Conservation (phyloP, 2,113 vertebrate species). For the Sminthopsis crassicaudata region DNA sequence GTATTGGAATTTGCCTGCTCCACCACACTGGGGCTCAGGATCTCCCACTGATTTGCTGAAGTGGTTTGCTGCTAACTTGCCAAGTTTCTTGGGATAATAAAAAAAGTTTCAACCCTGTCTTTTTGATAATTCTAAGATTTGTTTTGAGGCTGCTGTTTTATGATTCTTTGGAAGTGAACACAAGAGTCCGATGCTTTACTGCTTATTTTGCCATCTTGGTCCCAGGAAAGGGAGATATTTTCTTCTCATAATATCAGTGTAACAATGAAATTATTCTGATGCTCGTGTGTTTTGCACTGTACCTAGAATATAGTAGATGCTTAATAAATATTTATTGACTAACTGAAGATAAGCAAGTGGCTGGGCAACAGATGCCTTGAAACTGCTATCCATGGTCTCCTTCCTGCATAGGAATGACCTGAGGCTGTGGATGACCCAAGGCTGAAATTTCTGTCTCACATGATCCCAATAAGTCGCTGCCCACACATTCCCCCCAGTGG, state of each 20-base stretch:
- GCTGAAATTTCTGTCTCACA: not conserved
- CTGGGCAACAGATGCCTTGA: not conserved
- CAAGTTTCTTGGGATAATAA: no score
- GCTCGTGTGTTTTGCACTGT: not conserved
- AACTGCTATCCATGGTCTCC: not conserved
- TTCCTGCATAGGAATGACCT: not conserved
- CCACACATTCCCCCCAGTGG: not conserved
- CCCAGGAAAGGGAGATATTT: not conserved
- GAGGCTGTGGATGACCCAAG: conserved; percentile 22
- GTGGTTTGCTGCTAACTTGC: no score
- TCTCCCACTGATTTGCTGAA: no score
- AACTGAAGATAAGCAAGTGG: conserved; percentile 6
- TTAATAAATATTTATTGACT: not conserved
- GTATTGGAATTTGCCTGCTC: no score
- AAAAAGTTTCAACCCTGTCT: no score
- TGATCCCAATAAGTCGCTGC: not conserved
- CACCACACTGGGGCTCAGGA: no score
- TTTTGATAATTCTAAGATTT: no score
- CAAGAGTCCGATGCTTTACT: no score
- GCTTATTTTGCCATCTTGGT: no score
- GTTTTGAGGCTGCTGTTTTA: no score
- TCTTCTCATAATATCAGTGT: not conserved
- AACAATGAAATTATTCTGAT: not conserved
- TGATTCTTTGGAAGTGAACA: no score
- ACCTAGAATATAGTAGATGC: not conserved